Evolutionary conservation across 1,140 invertebrate species (phyloP).

Genomic region (Formica selysi): DNA sequence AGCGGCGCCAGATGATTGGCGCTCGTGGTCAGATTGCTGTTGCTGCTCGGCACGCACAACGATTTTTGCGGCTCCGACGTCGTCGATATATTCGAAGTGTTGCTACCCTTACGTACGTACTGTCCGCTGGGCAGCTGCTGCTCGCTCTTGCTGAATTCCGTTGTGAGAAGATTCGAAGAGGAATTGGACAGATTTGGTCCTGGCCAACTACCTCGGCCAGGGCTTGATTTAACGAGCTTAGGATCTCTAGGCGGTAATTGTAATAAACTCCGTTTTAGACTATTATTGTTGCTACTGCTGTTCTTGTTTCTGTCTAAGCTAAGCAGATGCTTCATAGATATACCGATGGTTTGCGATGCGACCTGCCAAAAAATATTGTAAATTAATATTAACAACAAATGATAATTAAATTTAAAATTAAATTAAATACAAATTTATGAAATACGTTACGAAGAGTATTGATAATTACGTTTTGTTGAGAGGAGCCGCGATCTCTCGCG

Average conservation of each 20-base stretch:
- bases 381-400: not conserved
- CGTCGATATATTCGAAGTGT: slow-evolving; percentile 81
- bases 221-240: slow-evolving; percentile 92
- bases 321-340: slow-evolving; percentile 84
- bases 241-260: slow-evolving; percentile 91
- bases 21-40: slow-evolving; percentile 82
- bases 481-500: slow-evolving; percentile 92
- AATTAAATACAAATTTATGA: not conserved
- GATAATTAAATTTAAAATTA: not conserved
- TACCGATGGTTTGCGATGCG: slow-evolving; percentile 77
- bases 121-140: slow-evolving; percentile 88
- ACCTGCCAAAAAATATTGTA: slow-evolving; percentile 45
- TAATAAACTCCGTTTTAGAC: slow-evolving; percentile 87
- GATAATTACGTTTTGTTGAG: slow-evolving; percentile 78
- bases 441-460: not conserved
- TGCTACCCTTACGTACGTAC: slow-evolving; percentile 81
- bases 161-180: slow-evolving; percentile 87
- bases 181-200: slow-evolving; percentile 90
- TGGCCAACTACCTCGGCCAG: slow-evolving; percentile 93
- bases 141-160: slow-evolving; percentile 94
- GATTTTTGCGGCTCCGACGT: slow-evolving; percentile 78
- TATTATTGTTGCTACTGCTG: slow-evolving; percentile 77
- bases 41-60: slow-evolving; percentile 60
- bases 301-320: slow-evolving; percentile 83
- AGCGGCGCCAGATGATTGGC: slow-evolving; percentile 76